A percentile compares a stretch with the other conserved stretches of the same genome.
phyloP scores from a whole-genome alignment of 1,140 invertebrate genomes.

The Ips typographus region DNA sequence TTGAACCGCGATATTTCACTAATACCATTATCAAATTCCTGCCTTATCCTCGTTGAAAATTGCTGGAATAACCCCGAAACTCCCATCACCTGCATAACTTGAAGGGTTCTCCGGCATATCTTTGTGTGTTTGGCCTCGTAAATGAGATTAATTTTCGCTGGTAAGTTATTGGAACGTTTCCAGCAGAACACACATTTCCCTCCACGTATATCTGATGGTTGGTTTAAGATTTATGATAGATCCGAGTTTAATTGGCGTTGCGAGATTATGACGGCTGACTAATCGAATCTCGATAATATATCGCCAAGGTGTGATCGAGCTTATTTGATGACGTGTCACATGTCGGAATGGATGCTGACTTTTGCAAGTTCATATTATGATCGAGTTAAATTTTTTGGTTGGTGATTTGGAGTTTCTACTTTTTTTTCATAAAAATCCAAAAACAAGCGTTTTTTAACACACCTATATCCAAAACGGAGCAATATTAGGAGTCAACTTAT shows the following conservation, averaged over 20 bases:
- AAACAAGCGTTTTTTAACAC: too few species aligned
- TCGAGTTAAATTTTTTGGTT: too few species aligned
- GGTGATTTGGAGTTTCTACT: too few species aligned
- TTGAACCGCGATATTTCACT: too few species aligned
- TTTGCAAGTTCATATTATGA: too few species aligned
- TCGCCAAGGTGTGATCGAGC: too few species aligned
- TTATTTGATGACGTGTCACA: too few species aligned
- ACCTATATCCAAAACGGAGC: too few species aligned
- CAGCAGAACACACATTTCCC: not conserved
- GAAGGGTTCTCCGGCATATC: constrained; percentile 1
- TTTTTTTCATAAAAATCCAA: too few species aligned
- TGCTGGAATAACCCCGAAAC: not conserved
- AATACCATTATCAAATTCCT: too few species aligned
- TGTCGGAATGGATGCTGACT: too few species aligned
- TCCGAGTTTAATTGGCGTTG: not conserved
- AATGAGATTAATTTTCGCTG: not conserved
- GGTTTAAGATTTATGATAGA: constrained; percentile 4
- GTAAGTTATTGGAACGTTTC: constrained; percentile 1
- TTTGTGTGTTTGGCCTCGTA: not conserved
- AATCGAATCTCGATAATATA: not conserved
- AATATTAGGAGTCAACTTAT: too few species aligned
- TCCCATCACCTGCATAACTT: constrained; percentile 1
- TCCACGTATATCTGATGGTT: not conserved
- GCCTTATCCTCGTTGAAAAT: not conserved
- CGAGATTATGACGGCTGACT: not conserved